Percentiles rank a stretch among this genome's conserved stretches.
Evolutionary conservation across 1,140 invertebrate genomes (phyloP).

Genomic region (Drosophila dunni): DNA sequence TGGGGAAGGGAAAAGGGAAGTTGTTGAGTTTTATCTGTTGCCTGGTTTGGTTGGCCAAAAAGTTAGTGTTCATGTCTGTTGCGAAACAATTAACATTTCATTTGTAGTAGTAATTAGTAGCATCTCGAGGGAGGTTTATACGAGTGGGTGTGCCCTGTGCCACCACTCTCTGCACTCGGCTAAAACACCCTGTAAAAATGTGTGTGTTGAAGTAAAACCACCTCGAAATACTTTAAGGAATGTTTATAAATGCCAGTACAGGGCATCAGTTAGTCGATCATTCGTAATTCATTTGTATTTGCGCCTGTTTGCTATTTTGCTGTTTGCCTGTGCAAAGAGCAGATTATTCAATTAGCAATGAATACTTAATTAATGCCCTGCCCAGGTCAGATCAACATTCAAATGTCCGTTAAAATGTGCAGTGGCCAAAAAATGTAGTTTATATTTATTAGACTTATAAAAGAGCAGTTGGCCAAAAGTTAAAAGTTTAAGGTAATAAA

Average conservation of each 20-base stretch:
- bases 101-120: slow-evolving; percentile 51
- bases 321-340: background rate
- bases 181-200: background rate
- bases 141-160: background rate
- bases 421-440: slow-evolving; percentile 8
- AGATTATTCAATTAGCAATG: slow-evolving; percentile 39
- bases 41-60: slow-evolving; percentile 49
- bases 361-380: slow-evolving; percentile 17
- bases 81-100: slow-evolving; percentile 72
- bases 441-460: slow-evolving; percentile 2
- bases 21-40: slow-evolving; percentile 29
- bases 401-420: slow-evolving; percentile 4
- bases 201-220: too few relatives aligned
- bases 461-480: background rate
- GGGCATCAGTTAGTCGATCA: background rate
- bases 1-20: background rate
- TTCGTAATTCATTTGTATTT: background rate
- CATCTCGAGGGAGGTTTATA: background rate
- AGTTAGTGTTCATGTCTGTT: slow-evolving; percentile 67
- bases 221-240: too few relatives aligned
- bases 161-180: background rate
- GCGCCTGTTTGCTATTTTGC: background rate
- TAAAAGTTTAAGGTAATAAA: background rate
- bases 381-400: slow-evolving; percentile 12
- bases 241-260: too few relatives aligned